These are phyloP conservation scores for Incurvaria masculella DNA, from an alignment of 2,888 invertebrate genomes.

Conservation along the genomic window DNA sequence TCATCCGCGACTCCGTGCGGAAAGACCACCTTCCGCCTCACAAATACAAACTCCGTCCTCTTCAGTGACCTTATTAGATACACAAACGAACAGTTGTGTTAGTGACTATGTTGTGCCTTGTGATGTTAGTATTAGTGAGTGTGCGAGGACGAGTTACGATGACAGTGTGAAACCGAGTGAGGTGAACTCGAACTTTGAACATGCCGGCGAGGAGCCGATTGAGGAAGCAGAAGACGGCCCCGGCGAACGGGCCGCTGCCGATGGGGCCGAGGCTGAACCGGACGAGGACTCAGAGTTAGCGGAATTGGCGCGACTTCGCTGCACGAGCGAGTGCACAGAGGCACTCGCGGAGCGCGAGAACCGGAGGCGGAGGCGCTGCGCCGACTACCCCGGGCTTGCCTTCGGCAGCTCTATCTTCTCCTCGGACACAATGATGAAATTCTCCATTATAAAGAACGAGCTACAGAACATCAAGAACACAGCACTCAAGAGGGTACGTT, in stretches of 20 bases:
- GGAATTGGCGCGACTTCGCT: slow-evolving; percentile 80
- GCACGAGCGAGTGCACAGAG: slow-evolving; percentile 87
- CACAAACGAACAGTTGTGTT: slow-evolving; percentile 29
- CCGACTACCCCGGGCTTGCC: slow-evolving; percentile 89
- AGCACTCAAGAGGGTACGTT: slow-evolving; percentile 90
- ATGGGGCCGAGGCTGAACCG: slow-evolving; percentile 42
- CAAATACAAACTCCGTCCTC: slow-evolving; percentile 29
- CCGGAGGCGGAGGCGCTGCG: slow-evolving; percentile 73
- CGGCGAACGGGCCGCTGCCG: slow-evolving; percentile 44
- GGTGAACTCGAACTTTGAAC: neutral
- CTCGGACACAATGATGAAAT: slow-evolving; percentile 97
- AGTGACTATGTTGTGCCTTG: slow-evolving; percentile 43
- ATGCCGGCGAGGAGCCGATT: slow-evolving; percentile 8
- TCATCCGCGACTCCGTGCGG: slow-evolving; percentile 66
- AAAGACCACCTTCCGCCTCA: slow-evolving; percentile 38
- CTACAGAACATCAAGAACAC: slow-evolving; percentile 96
- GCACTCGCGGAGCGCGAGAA: slow-evolving; percentile 82
- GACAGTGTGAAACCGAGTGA: slow-evolving; percentile 40
- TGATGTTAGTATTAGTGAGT: slow-evolving; percentile 57
- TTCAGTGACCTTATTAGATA: slow-evolving; percentile 44
- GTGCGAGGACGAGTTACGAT: slow-evolving; percentile 57
- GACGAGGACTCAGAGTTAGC: slow-evolving; percentile 76
- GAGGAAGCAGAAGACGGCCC: slow-evolving; percentile 34
- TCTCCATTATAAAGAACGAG: slow-evolving; percentile 94
- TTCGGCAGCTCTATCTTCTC: slow-evolving; percentile 92